Evolutionary conservation across 2,113 vertebrate species (phyloP), one percentile per base, ranked within the genome.

Genomic region (Pimephales promelas): DNA sequence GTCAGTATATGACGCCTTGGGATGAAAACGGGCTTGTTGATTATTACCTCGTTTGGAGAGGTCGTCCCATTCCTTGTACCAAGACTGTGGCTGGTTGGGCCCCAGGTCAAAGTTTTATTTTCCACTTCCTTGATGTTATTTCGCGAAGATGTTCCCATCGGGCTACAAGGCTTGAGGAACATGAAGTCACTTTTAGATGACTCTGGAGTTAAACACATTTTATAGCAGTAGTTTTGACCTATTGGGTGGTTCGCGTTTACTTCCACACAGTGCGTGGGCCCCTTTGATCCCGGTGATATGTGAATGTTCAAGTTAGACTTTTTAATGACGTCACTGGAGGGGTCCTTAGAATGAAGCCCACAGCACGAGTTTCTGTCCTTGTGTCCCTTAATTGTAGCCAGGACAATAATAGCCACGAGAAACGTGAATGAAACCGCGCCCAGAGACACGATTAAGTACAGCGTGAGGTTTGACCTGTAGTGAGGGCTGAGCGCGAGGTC

Each of bases 181-280:
- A 96, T 97, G 85, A 97, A 96, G 91, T 97, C 96, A 0, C 95
- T 95, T 88, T 95, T 95, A 66, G 95, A 94, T 8, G 95, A 96
- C 40, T 96, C 95, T 0, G 95, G 96, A 11, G 94, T 95, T 0
- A 97, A 91, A 82, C 95, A 97, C 91, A 97, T 95, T 85, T 97
- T 96, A 86, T 96, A 96, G 90, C 96, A 96, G 76, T 96, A 96
- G n/a, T 93, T 94, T 0, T 94, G 95, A 6, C 91, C 91, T 0
- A 90, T 84, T 0, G 94, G 88, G 0, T 92, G 89, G 0, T 49
- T 90, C 20, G 86, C 83, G 0, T 87, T 91, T 0, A 90, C 8
- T 2, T 96, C 95, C 0, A 92, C 87, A 84, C 92, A 91, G 10
- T 90, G 89, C 14, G 91, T 49, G 10, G 91, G 86, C 0, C 62